Evolutionary conservation across 2,888 invertebrate species (phyloP), one percentile per base, ranked within the genome.

Genomic region (Chrysodeixis includens): DNA sequence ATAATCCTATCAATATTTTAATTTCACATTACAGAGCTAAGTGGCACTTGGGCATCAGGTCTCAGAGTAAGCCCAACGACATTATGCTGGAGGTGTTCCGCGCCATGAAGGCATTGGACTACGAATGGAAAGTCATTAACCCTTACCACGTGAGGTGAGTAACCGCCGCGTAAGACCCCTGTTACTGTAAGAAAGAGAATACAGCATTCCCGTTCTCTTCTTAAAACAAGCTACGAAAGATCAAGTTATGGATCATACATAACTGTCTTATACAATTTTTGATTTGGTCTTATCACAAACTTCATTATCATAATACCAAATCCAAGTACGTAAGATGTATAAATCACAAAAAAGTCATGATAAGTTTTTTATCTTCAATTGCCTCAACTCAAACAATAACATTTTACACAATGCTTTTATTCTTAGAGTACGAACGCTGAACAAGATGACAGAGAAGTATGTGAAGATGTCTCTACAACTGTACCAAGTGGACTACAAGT

Each of bases 11-110:
- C n/a, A n/a, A n/a, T n/a, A n/a, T n/a, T n/a, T n/a, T n/a, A n/a
- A 12, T 26, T 70, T 26, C 30, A 5, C 62, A 44, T 80, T 84
- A 1, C 87, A 95, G 99, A 72, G 99, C 99, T 8, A 99, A 99
- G 88, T 99, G 99, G 99, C 99, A 99, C 95, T 95, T 99, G 81
- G 99, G 99, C 63, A 99, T 99, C 83, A 96, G 99, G 62, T 99
- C 99, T 6, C 99, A 99, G 90, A 99, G 99, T 89, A 99, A 99
- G 90, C 99, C 99, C 0, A 98, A 99, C 88, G 99, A 99, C 91
- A 99, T 99, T 62, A 99, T 99, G 99, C 97, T 99, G 91, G 99
- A 99, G 93, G 99, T 99, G 0, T 99, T 99, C 92, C 96, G 99
- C 76, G 99, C 99, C 0, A 99, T 99, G 99, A 99, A 99, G 92